Percentiles rank a stretch among this genome's conserved stretches.
phyloP scores from a whole-genome alignment of 1,140 invertebrate species.

The Phthorimaea operculella region DNA sequence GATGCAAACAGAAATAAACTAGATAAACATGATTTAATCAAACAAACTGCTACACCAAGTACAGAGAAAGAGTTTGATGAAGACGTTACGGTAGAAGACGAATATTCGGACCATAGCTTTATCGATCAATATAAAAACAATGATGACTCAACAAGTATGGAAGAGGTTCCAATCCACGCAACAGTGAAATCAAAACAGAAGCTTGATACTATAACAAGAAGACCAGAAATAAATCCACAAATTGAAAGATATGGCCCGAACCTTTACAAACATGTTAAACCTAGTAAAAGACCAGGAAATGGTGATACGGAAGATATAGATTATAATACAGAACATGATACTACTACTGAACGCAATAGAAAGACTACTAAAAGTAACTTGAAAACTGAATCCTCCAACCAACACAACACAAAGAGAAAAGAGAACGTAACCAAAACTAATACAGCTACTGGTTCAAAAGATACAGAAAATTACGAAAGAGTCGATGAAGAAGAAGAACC shows the following conservation, averaged over 20 bases:
- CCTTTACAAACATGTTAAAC: background rate
- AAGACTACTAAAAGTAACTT: background rate
- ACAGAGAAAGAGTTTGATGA: background rate
- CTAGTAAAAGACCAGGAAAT: background rate
- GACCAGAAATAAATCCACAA: background rate
- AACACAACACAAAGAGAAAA: no score
- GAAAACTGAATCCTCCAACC: background rate
- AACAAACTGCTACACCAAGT: background rate
- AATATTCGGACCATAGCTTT: background rate
- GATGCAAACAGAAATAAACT: background rate
- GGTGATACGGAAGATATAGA: conserved; percentile 7
- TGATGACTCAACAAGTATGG: no score
- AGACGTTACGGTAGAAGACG: background rate
- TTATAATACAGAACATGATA: background rate
- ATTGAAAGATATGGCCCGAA: background rate
- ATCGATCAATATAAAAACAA: background rate
- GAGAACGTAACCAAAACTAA: no score
- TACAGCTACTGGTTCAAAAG: no score
- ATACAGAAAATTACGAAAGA: conserved; percentile 7
- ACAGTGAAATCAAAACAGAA: no score
- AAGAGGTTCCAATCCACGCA: no score
- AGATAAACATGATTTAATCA: background rate
- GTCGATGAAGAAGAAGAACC: conserved; percentile 8
- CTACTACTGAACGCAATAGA: background rate
- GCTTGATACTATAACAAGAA: background rate